Conservation (phyloP, 2,888 invertebrate genomes). For the Deladenus siricidicola region DNA sequence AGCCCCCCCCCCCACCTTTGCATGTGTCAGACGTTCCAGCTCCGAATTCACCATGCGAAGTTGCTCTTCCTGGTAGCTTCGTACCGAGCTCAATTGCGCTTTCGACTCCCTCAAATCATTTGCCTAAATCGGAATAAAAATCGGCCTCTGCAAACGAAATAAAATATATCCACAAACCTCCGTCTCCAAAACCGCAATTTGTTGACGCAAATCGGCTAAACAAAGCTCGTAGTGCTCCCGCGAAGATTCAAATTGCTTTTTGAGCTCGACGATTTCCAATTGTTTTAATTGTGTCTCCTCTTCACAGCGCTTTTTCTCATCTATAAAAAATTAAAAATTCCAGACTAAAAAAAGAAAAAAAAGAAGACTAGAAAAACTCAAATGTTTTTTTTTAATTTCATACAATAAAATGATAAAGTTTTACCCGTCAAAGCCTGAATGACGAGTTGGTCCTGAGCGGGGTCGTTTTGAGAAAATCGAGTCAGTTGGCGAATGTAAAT, state of each 20-base stretch:
- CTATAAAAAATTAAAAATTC: slow-evolving; percentile 4
- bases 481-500: slow-evolving; percentile 42
- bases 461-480: slow-evolving; percentile 13
- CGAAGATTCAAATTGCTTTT: slow-evolving; percentile 8
- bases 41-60: slow-evolving; percentile 12
- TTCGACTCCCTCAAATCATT: slow-evolving; percentile 3
- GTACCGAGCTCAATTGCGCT: slow-evolving; percentile 13
- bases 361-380: no score
- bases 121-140: slow-evolving; percentile 1
- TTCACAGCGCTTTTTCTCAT: slow-evolving; percentile 7
- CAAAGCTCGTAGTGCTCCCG: slow-evolving; percentile 19
- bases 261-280: slow-evolving; percentile 7
- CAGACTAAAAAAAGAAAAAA: not conserved
- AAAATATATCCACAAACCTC: slow-evolving; percentile 1
- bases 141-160: not conserved
- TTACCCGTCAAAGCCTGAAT: slow-evolving; percentile 18
- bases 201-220: slow-evolving; percentile 6
- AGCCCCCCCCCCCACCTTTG: not conserved
- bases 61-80: slow-evolving; percentile 21
- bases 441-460: not conserved
- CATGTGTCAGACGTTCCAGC: not conserved
- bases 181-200: slow-evolving; percentile 7
- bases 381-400: no score
- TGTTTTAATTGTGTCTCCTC: slow-evolving; percentile 4
- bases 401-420: no score